Base-by-base conservation (phyloP, 2,113 vertebrate genomes). In the Glaucomys volans region DNA sequence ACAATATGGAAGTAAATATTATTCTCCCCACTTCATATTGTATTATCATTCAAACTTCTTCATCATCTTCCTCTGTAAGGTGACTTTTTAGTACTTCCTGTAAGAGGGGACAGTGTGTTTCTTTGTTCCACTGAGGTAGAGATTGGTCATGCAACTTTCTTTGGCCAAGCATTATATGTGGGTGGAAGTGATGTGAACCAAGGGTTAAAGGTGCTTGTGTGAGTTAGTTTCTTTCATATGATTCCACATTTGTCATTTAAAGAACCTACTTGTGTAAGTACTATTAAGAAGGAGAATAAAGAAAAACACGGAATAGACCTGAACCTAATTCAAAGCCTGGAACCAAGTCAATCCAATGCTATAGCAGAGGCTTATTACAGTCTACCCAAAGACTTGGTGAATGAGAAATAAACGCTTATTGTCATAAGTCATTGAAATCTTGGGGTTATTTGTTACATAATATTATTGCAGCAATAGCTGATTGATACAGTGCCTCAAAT, bases 221-320 rank as follows among this genome's bases (percentile, higher is more conserved):
- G n/a, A 77, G 47, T 24, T 66, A 30, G 16, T 44, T 96, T 92
- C 74, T 94, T 76, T 84, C 35, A 66, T 95, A 57, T 67, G 40
- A 24, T 88, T 64, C 67, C 82, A 26, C 74, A 8, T 52, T 92
- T 59, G 47, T 42, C 35, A 54, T 47, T 66, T 24, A 74, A 67
- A 88, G 35, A 84, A 84, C 13, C 18, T 80, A 26, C 66, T 77
- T 57, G 10, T 18, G n/a, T 13, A 83, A 18, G 57, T 44, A 66
- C 62, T 47, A 14, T 77, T 82, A 52, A 90, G 74, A 76, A 76
- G 62, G 42, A 80, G 47, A 76, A 89, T 71, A 64, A 76, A 11
- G 75, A 82, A 76, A 82, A 92, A 89, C 12, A 18, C 79, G 77
- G 35, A 88, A 20, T 75, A 85, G 30, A 69, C 1, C 3, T 79